Evolutionary conservation across 2,113 vertebrate genomes (phyloP).

Genomic region (Stercorarius parasiticus): DNA sequence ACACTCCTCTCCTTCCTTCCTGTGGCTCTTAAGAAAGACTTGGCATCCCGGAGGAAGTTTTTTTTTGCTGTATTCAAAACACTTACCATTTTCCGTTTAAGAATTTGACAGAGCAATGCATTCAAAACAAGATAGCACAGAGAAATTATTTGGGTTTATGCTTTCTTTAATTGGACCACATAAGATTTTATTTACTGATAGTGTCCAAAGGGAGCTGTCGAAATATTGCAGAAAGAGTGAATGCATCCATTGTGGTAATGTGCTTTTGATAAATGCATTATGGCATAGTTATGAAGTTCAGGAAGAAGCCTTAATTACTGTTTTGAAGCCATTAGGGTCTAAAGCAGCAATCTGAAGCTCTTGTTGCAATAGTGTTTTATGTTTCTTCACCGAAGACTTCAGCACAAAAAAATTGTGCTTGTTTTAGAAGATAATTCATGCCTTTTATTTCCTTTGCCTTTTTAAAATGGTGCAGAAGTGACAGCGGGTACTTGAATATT

Average conservation of each 20-base stretch:
- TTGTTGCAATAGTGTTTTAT: conserved; percentile 23
- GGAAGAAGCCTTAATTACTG: conserved; percentile 62
- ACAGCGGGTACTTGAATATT: neutral
- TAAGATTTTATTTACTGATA: conserved; percentile 52
- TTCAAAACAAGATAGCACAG: neutral
- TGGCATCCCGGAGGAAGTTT: neutral
- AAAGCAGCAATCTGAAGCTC: conserved; percentile 29
- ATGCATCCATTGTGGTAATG: conserved; percentile 28
- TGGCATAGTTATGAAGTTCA: conserved; percentile 38
- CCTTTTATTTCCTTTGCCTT: conserved; percentile 22
- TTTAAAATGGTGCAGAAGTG: neutral
- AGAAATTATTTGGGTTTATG: conserved; percentile 1
- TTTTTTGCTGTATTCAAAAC: neutral
- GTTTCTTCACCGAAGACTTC: neutral
- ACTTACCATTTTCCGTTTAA: neutral
- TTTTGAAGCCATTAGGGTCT: conserved; percentile 55
- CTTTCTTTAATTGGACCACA: conserved; percentile 40
- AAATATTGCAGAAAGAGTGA: conserved; percentile 28
- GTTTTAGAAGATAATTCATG: conserved; percentile 15
- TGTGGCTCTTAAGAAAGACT: neutral
- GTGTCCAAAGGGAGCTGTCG: conserved; percentile 30
- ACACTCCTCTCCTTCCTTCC: conserved; percentile 19
- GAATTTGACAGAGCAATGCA: neutral
- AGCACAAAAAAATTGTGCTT: neutral
- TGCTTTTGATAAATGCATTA: conserved; percentile 61